Base-by-base conservation (phyloP, 2,888 invertebrate species). In the Eilema caniola region DNA sequence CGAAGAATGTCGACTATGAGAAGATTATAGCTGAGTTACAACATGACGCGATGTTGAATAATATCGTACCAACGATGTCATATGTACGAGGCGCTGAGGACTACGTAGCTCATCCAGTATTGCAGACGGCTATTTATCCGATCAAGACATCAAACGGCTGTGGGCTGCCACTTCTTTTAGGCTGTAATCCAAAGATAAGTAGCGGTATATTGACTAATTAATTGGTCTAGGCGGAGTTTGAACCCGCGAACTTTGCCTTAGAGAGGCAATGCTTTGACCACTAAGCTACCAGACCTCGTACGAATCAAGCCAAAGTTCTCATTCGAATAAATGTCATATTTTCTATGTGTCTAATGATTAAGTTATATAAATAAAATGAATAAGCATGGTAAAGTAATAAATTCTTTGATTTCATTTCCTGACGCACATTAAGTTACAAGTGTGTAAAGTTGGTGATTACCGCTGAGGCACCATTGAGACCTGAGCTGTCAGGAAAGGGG, bases 21-120 rank as follows among this genome's bases (percentile, higher is more conserved):
- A 66, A 57, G 24, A 57, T 88, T 11, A 70, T 91, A 74, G 85
- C 88, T 5, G 88, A 92, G 41, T 78, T 94, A 41, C 72, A 82
- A 12, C 88, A 92, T 69, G 91, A 92, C 28, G 87, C 91, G 2
- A 89, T 90, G 47, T 86, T 95, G 80, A 89, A 89, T 28, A 95
- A 94, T 71, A 86, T 93, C 59, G 72, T 95, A 64, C 95, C 95
- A 7, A 93, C 90, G 3, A 94, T 95, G 93, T 81, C 89, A 10
- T 89, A 85, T 72, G 74, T 85, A 12, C 87, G 91, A 25, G 81
- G 81, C 14, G 71, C 80, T 41, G 71, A 70, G 60, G 72, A 76
- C 8, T 66, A 71, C 65, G 71, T 69, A 28, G 61, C 23, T 5
- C 75, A 78, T 62, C 73, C 62, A 74, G 23, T 33, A 65, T 62